Evolutionary conservation across 2,113 vertebrate species (phyloP), one percentile per base, ranked within the genome.

Genomic region (Gobius niger): DNA sequence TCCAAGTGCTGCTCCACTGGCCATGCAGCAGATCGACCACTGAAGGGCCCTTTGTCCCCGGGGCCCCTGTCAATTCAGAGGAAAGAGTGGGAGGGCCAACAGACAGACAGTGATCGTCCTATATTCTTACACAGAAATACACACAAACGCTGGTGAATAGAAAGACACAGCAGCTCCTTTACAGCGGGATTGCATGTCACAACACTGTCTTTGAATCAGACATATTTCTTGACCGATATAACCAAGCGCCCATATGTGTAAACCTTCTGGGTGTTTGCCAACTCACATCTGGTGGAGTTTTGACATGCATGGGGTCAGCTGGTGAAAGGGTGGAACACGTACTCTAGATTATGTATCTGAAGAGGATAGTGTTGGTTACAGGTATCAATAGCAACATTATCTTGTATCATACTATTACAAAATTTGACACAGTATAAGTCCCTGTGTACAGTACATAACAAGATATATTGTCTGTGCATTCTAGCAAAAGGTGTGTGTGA

Each of bases 41-140:
- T 86, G 81, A 86, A 88, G 80, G 78, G 79, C 70, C 64, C 79
- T 79, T 89, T 89, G 88, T 86, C 88, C 75, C 71, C 51, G 47
- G 7, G 82, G 68, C 67, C 77, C 70, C 87, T 79, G 83, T 65
- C 5, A 77, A 75, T 77, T 79, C 79, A 82, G 75, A 84, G 84
- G 83, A 89, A 85, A 81, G 74, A 75, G 86, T 80, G 72, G 81
- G 83, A 83, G 82, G 81, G 79, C 70, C 79, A 78, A 70, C 65
- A 75, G 76, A 71, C 72, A 79, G 80, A 83, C 88, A 87, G 74
- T 83, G 81, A 72, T 64, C 69, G 13, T 78, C 81, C 68, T 78
- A 59, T 85, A 63, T 80, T 83, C 85, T 84, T 81, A 86, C 50
- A 68, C 44, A 75, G 64, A 77, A 41, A 64, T 15, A 70, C 59